Conservation (phyloP, 2,888 invertebrate species). For the Tuberolachnus salignus region DNA sequence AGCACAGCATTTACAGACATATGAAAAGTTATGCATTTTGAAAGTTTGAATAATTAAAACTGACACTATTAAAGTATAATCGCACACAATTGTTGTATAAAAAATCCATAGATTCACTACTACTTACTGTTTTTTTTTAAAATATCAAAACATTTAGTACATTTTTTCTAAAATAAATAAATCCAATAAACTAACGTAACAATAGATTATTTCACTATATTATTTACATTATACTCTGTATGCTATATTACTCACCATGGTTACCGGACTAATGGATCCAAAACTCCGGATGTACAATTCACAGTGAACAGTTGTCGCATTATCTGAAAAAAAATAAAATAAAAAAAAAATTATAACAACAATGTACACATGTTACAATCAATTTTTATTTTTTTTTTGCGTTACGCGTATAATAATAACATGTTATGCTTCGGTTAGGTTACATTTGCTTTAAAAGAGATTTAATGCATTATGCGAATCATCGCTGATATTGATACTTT, state of each 20-base stretch:
- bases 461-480: not conserved
- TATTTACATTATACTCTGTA: no score
- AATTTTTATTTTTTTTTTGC: not conserved
- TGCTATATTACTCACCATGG: conserved; percentile 63
- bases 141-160: not conserved
- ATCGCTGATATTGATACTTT: not conserved
- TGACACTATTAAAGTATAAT: no score
- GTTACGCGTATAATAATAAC: not conserved
- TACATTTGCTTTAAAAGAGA: not conserved
- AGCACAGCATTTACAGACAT: no score
- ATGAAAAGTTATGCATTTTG: no score
- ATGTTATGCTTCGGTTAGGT: no score
- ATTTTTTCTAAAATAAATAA: not conserved
- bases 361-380: not conserved
- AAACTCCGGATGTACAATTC: conserved; percentile 65
- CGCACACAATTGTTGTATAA: no score
- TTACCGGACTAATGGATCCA: conserved; percentile 64
- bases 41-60: no score
- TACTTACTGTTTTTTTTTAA: no score
- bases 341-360: not conserved
- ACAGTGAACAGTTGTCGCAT: conserved; percentile 63
- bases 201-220: no score
- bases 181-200: no score
- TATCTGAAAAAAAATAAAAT: conserved; percentile 62
- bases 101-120: no score